phyloP scores from a whole-genome alignment of 53 echinoderm and acorn worm genomes.

The Hippasteria phrygiana region DNA sequence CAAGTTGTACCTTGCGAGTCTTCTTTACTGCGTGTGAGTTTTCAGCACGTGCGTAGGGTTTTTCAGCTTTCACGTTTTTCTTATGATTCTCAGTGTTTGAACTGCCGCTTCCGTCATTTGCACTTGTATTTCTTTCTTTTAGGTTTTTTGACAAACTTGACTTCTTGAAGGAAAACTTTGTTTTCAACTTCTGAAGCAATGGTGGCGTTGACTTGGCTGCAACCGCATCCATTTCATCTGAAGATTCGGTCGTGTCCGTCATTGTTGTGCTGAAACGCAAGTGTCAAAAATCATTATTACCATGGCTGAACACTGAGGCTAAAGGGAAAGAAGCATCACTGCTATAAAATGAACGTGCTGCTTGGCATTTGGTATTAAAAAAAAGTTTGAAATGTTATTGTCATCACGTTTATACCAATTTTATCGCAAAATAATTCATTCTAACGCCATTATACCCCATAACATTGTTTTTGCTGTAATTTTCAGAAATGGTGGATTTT shows the following conservation, averaged over 20 bases:
- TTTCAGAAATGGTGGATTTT: too few species aligned
- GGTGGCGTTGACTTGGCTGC: constrained; percentile 32
- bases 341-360: too few species aligned
- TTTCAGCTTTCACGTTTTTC: constrained; percentile 12
- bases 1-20: constrained; percentile 42
- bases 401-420: too few species aligned
- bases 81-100: neutral
- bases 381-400: too few species aligned
- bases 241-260: constrained; percentile 38
- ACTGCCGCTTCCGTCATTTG: constrained; percentile 11
- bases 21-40: constrained; percentile 46
- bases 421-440: too few species aligned
- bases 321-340: too few species aligned
- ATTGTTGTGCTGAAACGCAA: constrained; percentile 27
- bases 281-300: neutral
- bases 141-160: neutral
- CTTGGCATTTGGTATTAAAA: too few species aligned
- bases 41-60: constrained; percentile 26
- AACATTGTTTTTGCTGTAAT: too few species aligned
- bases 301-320: neutral
- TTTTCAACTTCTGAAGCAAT: constrained; percentile 33
- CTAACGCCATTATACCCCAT: too few species aligned
- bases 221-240: constrained; percentile 37
- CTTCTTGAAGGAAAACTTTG: constrained; percentile 41
- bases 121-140: constrained; percentile 25